A percentile compares a stretch with the other conserved stretches of the same genome.
Evolutionary conservation across 2,888 invertebrate species (phyloP).

Genomic region (Apamea crenata): DNA sequence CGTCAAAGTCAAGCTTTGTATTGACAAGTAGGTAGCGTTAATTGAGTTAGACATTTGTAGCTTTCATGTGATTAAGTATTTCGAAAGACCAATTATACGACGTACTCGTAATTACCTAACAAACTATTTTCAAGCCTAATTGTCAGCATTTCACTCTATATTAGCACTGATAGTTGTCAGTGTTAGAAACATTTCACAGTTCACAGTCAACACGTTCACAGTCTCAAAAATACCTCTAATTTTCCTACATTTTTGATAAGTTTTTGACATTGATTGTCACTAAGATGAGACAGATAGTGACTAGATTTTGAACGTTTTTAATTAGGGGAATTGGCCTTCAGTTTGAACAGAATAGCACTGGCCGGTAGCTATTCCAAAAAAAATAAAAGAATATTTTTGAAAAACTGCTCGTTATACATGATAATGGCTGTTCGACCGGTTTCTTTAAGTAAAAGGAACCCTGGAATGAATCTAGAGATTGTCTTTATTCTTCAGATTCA

Average conservation of each 20-base stretch:
- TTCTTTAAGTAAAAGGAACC: slow-evolving; percentile 16
- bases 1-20: slow-evolving; percentile 14
- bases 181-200: too few relatives aligned
- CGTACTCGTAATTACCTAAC: neutral
- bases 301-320: too few relatives aligned
- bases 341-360: neutral
- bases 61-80: slow-evolving; percentile 8
- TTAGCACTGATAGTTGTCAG: too few relatives aligned
- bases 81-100: slow-evolving; percentile 7
- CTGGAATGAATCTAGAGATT: slow-evolving; percentile 15
- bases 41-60: neutral
- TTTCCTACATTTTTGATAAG: too few relatives aligned
- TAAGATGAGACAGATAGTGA: too few relatives aligned
- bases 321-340: neutral
- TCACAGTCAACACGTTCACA: too few relatives aligned
- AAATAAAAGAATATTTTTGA: neutral
- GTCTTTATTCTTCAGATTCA: slow-evolving; percentile 31
- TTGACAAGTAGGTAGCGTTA: slow-evolving; percentile 10
- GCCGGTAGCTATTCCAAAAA: neutral
- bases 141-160: neutral
- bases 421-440: neutral
- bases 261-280: too few relatives aligned
- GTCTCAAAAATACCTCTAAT: too few relatives aligned
- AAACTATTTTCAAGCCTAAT: neutral
- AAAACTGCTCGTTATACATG: neutral